Evolutionary conservation across 2,113 vertebrate genomes (phyloP), one percentile per base, ranked within the genome.

Genomic region (Falco punctatus): DNA sequence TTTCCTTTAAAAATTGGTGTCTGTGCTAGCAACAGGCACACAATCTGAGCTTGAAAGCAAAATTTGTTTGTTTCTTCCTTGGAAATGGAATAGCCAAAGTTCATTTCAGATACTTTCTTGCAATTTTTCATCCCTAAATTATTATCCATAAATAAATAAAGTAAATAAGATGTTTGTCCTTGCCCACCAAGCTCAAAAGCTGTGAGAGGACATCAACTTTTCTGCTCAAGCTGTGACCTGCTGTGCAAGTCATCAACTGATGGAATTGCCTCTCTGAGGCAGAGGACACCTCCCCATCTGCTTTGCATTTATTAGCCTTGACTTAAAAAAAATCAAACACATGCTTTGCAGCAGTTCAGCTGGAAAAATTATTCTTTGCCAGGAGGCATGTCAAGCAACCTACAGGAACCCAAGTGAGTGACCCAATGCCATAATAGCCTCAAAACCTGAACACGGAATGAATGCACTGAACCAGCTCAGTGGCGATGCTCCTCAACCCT

Each of bases 1-100:
- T 91, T 96, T 81, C 65, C 62, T 94, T 94, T 94, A 64, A 88
- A 87, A 95, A 73, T 70, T 80, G 40, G 85, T 86, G 66, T 58
- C 33, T 72, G 51, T 15, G 14, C 54, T 82, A 67, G 42, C 92
- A 80, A 70, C 5, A 14, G 69, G 32, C 2, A 1, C 55, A 1
- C 11, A 72, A 14, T 15, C 73, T 62, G 35, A 89, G 74, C 48
- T 84, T 66, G 59, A 80, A 66, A 85, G 54, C 27, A 93, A 87
- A 95, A 92, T 62, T n/a, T 35, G 44, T 64, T 95, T 94, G 27
- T 93, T 90, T 84, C 55, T 92, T 92, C 78, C 38, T 55, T 93
- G 64, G 67, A 54, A 91, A 90, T n/a, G 26, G n/a, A 88, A 59
- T 21, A 77, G 19, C 7, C 32, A 19, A 77, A 88, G 42, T 28